Evolutionary conservation across 2,113 vertebrate genomes (phyloP), one percentile per base, ranked within the genome.

Genomic region (Scytalopus superciliaris): DNA sequence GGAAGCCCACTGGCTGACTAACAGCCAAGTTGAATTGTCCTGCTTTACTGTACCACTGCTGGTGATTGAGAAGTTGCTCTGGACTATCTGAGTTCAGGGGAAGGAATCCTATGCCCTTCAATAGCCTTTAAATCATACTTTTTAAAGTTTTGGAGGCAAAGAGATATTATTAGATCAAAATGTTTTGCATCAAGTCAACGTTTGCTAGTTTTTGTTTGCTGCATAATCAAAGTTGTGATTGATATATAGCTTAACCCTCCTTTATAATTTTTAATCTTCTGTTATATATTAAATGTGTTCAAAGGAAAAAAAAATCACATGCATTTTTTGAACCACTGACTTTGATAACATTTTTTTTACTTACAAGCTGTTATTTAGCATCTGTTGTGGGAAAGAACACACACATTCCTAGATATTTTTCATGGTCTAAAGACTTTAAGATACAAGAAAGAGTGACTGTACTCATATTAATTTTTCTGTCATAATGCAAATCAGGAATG

Each of bases 351-450:
- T 66, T 94, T 96, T 92, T 94, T 91, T 95, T 47, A 78, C 81
- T 95, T 97, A 68, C 96, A 97, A 97, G 94, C 95, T 97, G 95
- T 95, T 96, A 95, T 96, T 96, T 94, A 95, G 90, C 95, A 97
- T 97, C 95, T 97, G 96, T 94, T 95, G 96, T 96, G 96, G 89
- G 94, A 97, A 97, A 70, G 81, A 95, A 95, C 94, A 93, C 92
- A 93, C 90, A 86, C 84, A 95, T 83, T 95, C 88, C 62, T 95
- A 92, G 90, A 89, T 94, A 85, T 89, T 96, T 94, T 92, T 92
- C 72, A 78, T 96, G 93, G 80, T 93, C 72, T 93, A 82, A 91
- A 93, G 86, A 33, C 53, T 94, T 91, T 82, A 89, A 74, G 86
- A 76, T 84, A 94, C 81, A 94, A 97, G 81, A 90, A 96, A 84